These are phyloP conservation scores for Asobara japonica DNA, from an alignment of 1,140 invertebrate genomes.

Conservation along the genomic window DNA sequence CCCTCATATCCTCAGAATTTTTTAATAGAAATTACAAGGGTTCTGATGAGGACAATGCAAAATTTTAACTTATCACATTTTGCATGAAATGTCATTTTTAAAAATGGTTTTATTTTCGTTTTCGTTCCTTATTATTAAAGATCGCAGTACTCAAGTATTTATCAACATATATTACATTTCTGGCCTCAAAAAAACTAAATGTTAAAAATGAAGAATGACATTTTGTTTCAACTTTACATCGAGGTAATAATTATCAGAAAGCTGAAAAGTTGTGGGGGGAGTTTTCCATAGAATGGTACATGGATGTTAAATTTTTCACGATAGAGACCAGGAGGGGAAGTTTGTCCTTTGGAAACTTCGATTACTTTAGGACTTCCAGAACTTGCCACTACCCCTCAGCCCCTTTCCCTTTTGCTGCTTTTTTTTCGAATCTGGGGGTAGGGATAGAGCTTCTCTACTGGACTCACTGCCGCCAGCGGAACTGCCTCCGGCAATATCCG, in stretches of 20 bases:
- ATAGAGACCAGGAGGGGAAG: background rate
- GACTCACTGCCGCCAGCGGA: conserved; percentile 59
- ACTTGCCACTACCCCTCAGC: conserved; percentile 62
- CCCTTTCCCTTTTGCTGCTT: conserved; percentile 62
- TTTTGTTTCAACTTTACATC: background rate
- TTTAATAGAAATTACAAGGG: background rate
- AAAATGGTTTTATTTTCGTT: background rate
- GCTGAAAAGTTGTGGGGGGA: background rate
- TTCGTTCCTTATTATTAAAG: background rate
- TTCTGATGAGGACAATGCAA: background rate
- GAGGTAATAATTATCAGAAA: background rate
- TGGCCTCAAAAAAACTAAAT: background rate
- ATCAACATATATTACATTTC: conserved; percentile 10
- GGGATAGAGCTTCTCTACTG: conserved; percentile 56
- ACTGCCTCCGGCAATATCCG: conserved; percentile 59
- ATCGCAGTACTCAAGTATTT: background rate
- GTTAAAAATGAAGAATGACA: background rate
- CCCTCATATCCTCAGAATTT: background rate
- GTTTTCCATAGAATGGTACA: no score
- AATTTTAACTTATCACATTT: background rate
- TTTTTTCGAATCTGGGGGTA: conserved; percentile 58
- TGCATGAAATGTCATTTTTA: background rate
- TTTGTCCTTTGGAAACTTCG: background rate
- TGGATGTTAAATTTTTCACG: no score
- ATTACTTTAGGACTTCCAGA: conserved; percentile 58